Conservation (phyloP, 2,888 invertebrate genomes). For the Micropterix aruncella region DNA sequence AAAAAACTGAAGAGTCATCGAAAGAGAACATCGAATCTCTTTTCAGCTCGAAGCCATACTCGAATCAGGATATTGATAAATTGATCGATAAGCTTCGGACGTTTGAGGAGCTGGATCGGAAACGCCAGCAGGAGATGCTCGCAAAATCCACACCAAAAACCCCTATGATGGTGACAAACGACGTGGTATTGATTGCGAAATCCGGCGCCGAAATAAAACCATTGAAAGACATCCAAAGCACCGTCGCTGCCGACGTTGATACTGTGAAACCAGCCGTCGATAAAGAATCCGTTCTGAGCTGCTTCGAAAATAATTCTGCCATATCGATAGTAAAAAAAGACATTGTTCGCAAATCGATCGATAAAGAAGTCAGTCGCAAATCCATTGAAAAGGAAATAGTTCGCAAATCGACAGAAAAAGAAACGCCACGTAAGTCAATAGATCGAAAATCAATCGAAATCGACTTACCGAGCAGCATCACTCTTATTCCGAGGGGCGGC, state of each 20-base stretch:
- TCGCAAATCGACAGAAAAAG: neutral
- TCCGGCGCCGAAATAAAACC: conserved; percentile 33
- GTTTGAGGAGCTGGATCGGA: conserved; percentile 36
- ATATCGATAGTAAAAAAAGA: conserved; percentile 38
- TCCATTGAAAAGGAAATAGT: neutral
- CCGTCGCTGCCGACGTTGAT: conserved; percentile 16
- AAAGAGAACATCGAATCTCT: conserved; percentile 17
- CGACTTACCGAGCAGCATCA: conserved; percentile 34
- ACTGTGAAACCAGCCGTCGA: conserved; percentile 30
- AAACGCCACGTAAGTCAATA: neutral
- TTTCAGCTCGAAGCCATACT: conserved; percentile 4
- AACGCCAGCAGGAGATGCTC: conserved; percentile 31
- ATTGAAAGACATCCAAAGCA: conserved; percentile 27
- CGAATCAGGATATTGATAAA: conserved; percentile 23
- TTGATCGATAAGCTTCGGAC: conserved; percentile 36
- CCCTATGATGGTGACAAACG: conserved; percentile 33
- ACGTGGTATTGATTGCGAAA: conserved; percentile 34
- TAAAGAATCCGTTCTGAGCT: conserved; percentile 35
- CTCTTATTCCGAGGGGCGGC: conserved; percentile 34
- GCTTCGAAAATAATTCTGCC: conserved; percentile 37
- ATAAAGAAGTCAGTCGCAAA: neutral
- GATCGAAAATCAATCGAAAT: conserved; percentile 29
- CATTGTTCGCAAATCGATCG: conserved; percentile 28
- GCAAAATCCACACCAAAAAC: conserved; percentile 25
- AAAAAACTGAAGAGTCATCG: conserved; percentile 23